phyloP scores from a whole-genome alignment of 2,888 invertebrate genomes.

The Dione juno region DNA sequence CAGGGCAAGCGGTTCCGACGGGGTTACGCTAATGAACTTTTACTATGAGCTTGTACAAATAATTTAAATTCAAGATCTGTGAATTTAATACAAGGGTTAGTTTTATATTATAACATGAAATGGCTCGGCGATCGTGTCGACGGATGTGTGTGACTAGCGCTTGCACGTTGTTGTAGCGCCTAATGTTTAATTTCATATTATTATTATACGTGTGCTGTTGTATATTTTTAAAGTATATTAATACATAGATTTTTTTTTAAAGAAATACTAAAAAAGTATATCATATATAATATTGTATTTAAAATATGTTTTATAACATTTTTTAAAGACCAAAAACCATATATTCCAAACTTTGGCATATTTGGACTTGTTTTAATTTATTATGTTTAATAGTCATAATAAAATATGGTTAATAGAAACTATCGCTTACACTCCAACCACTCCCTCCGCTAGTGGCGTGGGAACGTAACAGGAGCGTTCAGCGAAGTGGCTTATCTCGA shows the following conservation, averaged over 20 bases:
- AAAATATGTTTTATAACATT: too few species aligned
- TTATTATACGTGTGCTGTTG: too few species aligned
- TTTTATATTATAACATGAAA: conserved; percentile 52
- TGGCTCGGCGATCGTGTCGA: conserved; percentile 36
- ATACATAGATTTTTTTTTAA: too few species aligned
- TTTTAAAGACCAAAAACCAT: too few species aligned
- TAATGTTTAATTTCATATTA: too few species aligned
- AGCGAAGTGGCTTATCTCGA: conserved; percentile 72
- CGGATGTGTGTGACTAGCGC: conserved; percentile 30
- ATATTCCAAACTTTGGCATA: too few species aligned
- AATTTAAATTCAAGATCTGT: conserved; percentile 44
- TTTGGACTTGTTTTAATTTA: neutral
- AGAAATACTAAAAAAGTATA: too few species aligned
- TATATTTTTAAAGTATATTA: too few species aligned
- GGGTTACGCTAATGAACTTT: conserved; percentile 30
- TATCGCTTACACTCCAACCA: conserved; percentile 34
- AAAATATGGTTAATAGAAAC: neutral
- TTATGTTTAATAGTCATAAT: neutral
- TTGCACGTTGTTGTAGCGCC: neutral
- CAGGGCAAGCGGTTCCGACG: conserved; percentile 13
- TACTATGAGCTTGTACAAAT: conserved; percentile 36
- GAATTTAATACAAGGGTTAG: conserved; percentile 46
- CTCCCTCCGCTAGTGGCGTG: conserved; percentile 54
- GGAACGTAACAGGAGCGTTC: conserved; percentile 64
- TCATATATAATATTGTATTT: too few species aligned